Base-by-base conservation (phyloP, 2,113 vertebrate species). In the Silurus asotus region DNA sequence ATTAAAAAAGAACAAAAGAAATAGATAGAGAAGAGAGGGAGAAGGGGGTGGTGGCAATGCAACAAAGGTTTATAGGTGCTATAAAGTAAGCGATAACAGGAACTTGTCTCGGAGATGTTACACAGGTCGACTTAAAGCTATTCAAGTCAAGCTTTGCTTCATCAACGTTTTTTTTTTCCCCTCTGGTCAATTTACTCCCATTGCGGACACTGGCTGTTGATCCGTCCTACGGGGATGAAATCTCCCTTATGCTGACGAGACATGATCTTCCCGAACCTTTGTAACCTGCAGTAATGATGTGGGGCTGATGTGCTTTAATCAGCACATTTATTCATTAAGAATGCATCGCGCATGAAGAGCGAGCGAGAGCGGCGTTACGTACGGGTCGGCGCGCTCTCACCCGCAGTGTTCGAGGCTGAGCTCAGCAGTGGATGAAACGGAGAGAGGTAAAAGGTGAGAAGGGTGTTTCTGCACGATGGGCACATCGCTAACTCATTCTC, bases 261-360 rank as follows among this genome's bases (percentile, higher is more conserved):
- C 28, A 48, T 20, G 15, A n/a, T 59, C 55, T 81, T n/a, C 76
- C 62, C 45, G 56, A 70, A 83, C 55, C 70, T 49, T 56, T 82
- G 70, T 64, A 65, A 72, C 62, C 20, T 62, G 82, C 51, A 37
- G 65, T 74, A 48, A 49, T 80, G 82, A 89, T 82, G 80, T 3
- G 70, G 84, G 78, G 81, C 65, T 88, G 81, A 86, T 86, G 81
- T 64, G 65, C 85, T 65, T 61, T 78, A 55, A 85, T 78, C 75
- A 80, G 84, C 84, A 70, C 19, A 56, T 58, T 37, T 45, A 59
- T 7, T 85, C 61, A 80, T 58, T 85, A 80, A 59, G 53, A n/a
- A 80, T 67, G 61, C 59, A 53, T 67, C 56, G 8, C 23, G 23
- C 45, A 25, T 61, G 67, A 74, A 55, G 64, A 78, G 17, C 48